These are phyloP conservation scores for Sinocyclocheilus anophthalmus DNA, from an alignment of 2,113 vertebrate species.

Conservation along the genomic window DNA sequence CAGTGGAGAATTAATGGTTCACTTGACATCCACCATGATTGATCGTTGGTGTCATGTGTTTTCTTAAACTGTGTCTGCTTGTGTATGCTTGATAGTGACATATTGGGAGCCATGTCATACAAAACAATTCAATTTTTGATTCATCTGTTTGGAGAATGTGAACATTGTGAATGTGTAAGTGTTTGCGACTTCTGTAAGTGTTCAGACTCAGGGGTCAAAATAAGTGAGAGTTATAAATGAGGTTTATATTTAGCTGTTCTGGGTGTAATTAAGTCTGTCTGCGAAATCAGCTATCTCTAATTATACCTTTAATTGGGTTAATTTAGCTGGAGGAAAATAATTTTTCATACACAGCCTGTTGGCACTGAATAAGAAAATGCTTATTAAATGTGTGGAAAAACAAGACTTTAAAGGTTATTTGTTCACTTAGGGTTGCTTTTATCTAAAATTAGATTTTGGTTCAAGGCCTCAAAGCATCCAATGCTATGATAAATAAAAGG, in stretches of 20 bases:
- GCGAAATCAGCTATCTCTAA: background rate
- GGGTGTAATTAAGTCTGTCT: constrained; percentile 16
- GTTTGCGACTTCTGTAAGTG: constrained; percentile 3
- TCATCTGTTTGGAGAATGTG: background rate
- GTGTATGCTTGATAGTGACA: background rate
- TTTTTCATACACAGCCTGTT: background rate
- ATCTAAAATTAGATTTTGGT: constrained; percentile 31
- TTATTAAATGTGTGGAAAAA: background rate
- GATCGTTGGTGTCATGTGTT: background rate
- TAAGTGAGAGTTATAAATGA: constrained; percentile 2
- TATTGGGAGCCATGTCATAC: background rate
- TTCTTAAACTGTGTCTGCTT: background rate
- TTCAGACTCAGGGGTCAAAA: background rate
- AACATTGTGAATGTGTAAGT: background rate
- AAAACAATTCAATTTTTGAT: background rate
- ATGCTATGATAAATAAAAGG: constrained; percentile 2
- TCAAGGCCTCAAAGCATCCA: constrained; percentile 6
- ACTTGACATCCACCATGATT: background rate
- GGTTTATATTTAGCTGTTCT: constrained; percentile 15
- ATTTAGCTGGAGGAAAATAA: constrained; percentile 21
- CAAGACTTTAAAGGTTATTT: constrained; percentile 2
- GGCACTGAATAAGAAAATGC: background rate
- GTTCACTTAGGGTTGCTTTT: constrained; percentile 22
- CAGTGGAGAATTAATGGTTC: background rate
- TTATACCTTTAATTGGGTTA: constrained; percentile 4